Conservation (phyloP, 2,888 invertebrate genomes). For the Acanthosepion esculentum region DNA sequence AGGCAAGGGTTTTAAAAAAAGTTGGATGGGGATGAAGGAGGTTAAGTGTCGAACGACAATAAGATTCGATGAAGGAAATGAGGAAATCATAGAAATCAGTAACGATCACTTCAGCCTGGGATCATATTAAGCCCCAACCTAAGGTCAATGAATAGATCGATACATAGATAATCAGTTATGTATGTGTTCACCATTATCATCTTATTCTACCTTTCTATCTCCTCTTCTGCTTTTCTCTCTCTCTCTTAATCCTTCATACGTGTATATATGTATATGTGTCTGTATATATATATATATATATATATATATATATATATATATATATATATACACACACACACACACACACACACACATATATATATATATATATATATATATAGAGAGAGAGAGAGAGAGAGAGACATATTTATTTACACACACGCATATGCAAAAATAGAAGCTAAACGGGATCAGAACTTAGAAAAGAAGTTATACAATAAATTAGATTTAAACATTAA, state of each 20-base stretch:
- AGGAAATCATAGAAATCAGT: neutral
- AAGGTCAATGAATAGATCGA: neutral
- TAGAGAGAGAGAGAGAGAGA: no score
- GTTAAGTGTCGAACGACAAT: neutral
- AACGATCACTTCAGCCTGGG: conserved; percentile 17
- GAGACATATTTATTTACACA: neutral
- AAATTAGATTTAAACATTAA: no score
- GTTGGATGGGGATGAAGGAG: neutral
- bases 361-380: no score
- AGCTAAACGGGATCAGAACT: no score
- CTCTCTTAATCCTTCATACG: neutral
- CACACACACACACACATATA: no score
- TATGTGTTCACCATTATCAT: neutral
- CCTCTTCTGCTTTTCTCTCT: neutral
- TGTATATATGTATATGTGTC: no score
- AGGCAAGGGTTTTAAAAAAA: neutral
- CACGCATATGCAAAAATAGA: neutral
- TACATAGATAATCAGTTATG: neutral
- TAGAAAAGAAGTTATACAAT: no score
- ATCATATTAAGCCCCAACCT: conserved; percentile 16
- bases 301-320: no score
- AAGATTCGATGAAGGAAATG: conserved; percentile 33
- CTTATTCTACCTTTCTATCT: neutral
- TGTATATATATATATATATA: no score
- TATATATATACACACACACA: no score